phyloP scores from a whole-genome alignment of 2,888 invertebrate genomes.

The Temnothorax ravouxi region DNA sequence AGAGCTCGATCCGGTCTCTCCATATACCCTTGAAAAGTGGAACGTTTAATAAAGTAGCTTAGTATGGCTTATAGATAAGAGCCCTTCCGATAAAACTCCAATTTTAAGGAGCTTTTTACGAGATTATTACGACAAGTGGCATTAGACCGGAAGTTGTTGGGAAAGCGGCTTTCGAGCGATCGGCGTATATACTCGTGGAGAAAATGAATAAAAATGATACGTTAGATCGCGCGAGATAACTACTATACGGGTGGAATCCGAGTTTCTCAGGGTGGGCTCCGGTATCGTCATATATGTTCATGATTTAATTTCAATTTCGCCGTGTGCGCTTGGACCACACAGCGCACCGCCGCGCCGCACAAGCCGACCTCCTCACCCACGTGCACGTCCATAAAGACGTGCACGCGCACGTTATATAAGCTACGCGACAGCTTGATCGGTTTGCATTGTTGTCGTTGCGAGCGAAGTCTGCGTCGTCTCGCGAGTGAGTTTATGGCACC shows the following conservation, averaged over 20 bases:
- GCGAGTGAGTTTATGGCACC: slow-evolving; percentile 49
- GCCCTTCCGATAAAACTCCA: background rate
- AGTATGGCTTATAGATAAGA: background rate
- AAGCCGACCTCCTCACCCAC: slow-evolving; percentile 29
- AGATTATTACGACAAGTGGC: background rate
- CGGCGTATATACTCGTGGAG: background rate
- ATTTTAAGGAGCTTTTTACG: background rate
- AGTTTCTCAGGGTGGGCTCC: background rate
- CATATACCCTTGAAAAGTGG: background rate
- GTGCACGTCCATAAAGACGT: slow-evolving; percentile 47
- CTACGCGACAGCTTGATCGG: slow-evolving; percentile 44
- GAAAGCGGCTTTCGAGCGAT: background rate
- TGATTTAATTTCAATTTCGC: slow-evolving; percentile 55
- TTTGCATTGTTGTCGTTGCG: slow-evolving; percentile 60
- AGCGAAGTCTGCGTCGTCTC: slow-evolving; percentile 44
- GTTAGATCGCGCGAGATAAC: slow-evolving; percentile 3
- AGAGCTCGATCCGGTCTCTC: background rate
- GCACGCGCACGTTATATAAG: slow-evolving; percentile 47
- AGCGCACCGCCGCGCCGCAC: background rate
- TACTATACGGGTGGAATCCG: too few relatives aligned
- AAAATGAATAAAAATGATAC: background rate
- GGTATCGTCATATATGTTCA: slow-evolving; percentile 26
- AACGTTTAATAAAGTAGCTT: background rate
- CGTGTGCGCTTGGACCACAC: slow-evolving; percentile 22
- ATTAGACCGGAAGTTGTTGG: background rate